Conservation (phyloP, 2,888 invertebrate species). For the Cephonodes hylas region DNA sequence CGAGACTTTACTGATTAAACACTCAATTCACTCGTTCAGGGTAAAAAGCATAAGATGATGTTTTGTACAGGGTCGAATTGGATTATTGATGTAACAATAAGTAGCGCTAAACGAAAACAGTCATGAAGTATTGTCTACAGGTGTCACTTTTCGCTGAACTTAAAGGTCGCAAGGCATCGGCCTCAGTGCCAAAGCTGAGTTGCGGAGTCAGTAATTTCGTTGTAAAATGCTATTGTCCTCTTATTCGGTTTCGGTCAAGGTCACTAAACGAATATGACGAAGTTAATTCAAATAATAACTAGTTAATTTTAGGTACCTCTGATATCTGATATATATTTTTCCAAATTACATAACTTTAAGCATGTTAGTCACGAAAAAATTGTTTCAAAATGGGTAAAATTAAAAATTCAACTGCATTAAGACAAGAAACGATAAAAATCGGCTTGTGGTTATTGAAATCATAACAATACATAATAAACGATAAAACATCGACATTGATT, state of each 20-base stretch:
- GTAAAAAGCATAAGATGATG: not conserved
- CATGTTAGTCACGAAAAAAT: too few species aligned
- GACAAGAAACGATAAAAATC: too few species aligned
- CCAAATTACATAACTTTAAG: too few species aligned
- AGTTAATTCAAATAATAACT: too few species aligned
- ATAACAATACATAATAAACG: too few species aligned
- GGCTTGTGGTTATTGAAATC: too few species aligned
- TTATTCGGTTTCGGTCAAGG: not conserved
- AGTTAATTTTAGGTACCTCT: too few species aligned
- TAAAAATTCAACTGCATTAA: too few species aligned
- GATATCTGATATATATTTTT: too few species aligned
- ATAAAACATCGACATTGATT: too few species aligned
- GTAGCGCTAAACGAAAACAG: not conserved
- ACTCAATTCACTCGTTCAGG: not conserved
- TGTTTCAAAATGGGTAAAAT: too few species aligned
- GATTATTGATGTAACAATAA: not conserved
- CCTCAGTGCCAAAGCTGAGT: not conserved
- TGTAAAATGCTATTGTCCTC: not conserved
- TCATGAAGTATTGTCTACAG: not conserved
- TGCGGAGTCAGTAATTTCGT: not conserved
- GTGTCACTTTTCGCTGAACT: not conserved
- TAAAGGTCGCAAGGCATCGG: not conserved
- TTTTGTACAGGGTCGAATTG: not conserved
- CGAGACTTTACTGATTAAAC: not conserved
- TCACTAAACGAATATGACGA: not conserved